phyloP scores from a whole-genome alignment of 2,797 vertebrate species.

The Sebastes minor region DNA sequence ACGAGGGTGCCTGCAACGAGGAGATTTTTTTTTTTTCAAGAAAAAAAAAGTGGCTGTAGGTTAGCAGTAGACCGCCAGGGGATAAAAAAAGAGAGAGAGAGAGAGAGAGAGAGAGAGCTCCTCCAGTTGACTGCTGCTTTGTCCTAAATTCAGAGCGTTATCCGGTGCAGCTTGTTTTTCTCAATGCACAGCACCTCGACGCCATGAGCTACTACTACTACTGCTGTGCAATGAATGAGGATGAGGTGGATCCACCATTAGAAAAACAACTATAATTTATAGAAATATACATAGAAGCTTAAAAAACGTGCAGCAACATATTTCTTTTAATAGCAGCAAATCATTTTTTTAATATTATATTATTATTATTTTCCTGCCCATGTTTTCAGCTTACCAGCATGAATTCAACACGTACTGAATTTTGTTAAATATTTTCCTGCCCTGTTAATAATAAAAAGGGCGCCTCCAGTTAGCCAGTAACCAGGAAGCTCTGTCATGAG shows the following conservation, averaged over 20 bases:
- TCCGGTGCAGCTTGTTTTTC: slow-evolving; percentile 68
- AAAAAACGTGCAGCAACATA: neutral
- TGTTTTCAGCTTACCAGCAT: neutral
- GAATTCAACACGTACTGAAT: slow-evolving; percentile 15
- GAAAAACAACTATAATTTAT: slow-evolving; percentile 23
- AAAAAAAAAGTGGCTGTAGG: slow-evolving; percentile 9
- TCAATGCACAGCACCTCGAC: slow-evolving; percentile 67
- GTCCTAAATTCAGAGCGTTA: slow-evolving; percentile 59
- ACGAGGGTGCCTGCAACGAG: neutral
- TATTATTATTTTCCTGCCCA: slow-evolving; percentile 11
- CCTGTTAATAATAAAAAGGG: slow-evolving; percentile 32
- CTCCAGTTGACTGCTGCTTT: slow-evolving; percentile 58
- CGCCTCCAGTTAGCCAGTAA: slow-evolving; percentile 70
- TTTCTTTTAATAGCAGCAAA: neutral
- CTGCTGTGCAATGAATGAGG: slow-evolving; percentile 69
- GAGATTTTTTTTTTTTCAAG: neutral
- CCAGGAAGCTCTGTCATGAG: slow-evolving; percentile 79
- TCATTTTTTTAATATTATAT: neutral
- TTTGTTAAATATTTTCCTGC: slow-evolving; percentile 34
- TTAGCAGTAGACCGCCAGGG: slow-evolving; percentile 17
- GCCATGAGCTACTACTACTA: slow-evolving; percentile 57
- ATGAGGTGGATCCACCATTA: slow-evolving; percentile 67
- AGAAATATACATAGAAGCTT: neutral
- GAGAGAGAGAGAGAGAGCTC: slow-evolving; percentile 11
- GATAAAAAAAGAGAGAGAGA: neutral